These are phyloP conservation scores for Cromileptes altivelis DNA, from an alignment of 2,113 vertebrate species.

Conservation along the genomic window DNA sequence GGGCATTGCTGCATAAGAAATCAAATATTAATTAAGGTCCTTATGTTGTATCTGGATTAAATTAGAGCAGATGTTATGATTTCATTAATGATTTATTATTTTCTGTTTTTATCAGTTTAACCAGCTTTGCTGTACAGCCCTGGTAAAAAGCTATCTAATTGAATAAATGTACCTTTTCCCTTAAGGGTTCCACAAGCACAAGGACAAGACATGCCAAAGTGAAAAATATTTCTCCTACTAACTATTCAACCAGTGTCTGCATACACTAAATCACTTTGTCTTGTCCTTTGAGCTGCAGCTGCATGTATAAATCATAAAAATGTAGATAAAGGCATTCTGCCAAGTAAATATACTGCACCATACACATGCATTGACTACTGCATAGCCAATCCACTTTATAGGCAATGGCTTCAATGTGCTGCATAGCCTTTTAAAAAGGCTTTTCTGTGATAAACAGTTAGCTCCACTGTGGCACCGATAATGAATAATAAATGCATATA, in stretches of 20 bases:
- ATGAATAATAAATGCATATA: constrained; percentile 78
- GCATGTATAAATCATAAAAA: constrained; percentile 61
- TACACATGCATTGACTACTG: constrained; percentile 11
- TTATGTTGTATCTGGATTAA: constrained; percentile 21
- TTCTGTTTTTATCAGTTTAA: constrained; percentile 17
- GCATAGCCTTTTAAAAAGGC: constrained; percentile 46
- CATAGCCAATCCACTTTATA: constrained; percentile 48
- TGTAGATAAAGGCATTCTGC: constrained; percentile 52
- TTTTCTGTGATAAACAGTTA: constrained; percentile 68
- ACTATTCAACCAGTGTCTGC: constrained; percentile 48
- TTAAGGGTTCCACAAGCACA: not conserved
- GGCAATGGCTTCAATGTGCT: constrained; percentile 31
- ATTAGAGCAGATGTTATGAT: constrained; percentile 34
- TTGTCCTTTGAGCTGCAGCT: constrained; percentile 54
- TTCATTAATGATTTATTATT: constrained; percentile 25
- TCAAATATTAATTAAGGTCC: constrained; percentile 27
- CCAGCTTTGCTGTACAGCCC: constrained; percentile 16
- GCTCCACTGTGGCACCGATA: constrained; percentile 55
- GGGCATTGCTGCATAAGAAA: not conserved
- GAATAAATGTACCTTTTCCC: constrained; percentile 26
- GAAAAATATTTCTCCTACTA: constrained; percentile 33
- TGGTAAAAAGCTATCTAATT: constrained; percentile 18
- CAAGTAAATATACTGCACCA: constrained; percentile 52
- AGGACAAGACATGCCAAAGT: constrained; percentile 30
- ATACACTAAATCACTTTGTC: constrained; percentile 41